These are phyloP conservation scores for Fistularia tabacaria DNA, from an alignment of 2,797 vertebrate species.

Conservation along the genomic window DNA sequence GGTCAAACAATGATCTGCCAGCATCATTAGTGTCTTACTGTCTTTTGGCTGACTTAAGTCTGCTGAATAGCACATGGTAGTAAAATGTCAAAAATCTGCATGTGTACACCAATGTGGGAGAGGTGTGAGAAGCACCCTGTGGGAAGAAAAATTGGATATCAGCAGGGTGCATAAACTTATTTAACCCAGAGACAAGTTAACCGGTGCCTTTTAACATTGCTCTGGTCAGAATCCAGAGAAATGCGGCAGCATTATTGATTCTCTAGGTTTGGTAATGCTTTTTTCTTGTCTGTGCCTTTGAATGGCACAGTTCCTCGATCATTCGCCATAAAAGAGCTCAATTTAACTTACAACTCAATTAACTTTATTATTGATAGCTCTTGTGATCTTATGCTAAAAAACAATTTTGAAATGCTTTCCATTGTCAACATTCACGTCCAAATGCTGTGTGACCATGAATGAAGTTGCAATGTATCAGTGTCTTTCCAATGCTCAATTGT, in stretches of 20 bases:
- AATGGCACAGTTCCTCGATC: constrained; percentile 9
- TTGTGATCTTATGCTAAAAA: too few relatives aligned
- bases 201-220: constrained; percentile 12
- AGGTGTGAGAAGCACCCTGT: constrained; percentile 37
- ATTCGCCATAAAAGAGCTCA: constrained; percentile 7
- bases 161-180: constrained; percentile 32
- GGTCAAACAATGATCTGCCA: constrained; percentile 33
- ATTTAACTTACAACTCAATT: too few relatives aligned
- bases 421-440: too few relatives aligned
- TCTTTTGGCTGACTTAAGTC: constrained; percentile 43
- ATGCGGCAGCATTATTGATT: constrained; percentile 4
- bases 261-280: constrained; percentile 11
- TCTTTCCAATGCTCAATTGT: too few relatives aligned
- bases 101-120: constrained; percentile 18
- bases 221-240: not conserved
- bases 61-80: constrained; percentile 30
- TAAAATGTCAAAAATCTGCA: constrained; percentile 16
- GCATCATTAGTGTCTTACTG: too few relatives aligned
- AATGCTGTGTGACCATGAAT: too few relatives aligned
- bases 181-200: constrained; percentile 9
- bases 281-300: constrained; percentile 19
- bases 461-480: too few relatives aligned
- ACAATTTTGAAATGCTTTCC: too few relatives aligned
- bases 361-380: too few relatives aligned
- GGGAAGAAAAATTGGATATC: constrained; percentile 44